Evolutionary conservation across 1,140 invertebrate genomes (phyloP), one percentile per base, ranked within the genome.

Genomic region (Brachionus plicatilis): DNA sequence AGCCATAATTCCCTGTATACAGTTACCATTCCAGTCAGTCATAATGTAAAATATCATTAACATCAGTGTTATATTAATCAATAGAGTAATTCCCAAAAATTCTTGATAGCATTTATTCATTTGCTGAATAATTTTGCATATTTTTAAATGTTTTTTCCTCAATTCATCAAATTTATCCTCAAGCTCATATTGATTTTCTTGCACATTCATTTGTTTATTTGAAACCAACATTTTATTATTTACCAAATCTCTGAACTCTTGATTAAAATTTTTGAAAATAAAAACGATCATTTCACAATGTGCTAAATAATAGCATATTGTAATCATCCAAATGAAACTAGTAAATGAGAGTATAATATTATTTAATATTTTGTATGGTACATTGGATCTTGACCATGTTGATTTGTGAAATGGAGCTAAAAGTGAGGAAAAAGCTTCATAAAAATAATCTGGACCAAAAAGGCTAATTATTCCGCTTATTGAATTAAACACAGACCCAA

Each of bases 341-440:
- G 0, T 11, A 11, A 27, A 45, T 33, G 12, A 20, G 4, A 65
- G 0, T 4, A 82, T 37, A 43, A 82, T 65, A 6, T 4, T 11
- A 17, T 14, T 68, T 0, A 82, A 47, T n/a, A 82, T 20, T 7
- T 82, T 82, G 9, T 66, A 82, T 11, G 79, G 53, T n/a, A 82
- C 9, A 24, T 24, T 65, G 1, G 65, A 0, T 27, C 17, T 82
- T 12, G 79, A 24, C 79, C 79, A 82, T 60, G 56, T 9, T 14
- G 11, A 24, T 29, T 65, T n/a, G 45, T 82, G 79, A 45, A 82
- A 82, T 24, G 79, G 79, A n/a, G 79, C 50, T 27, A 82, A 65
- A 37, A 33, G 47, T 14, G 24, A 45, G 3, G 11, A 60, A 82
- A 82, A 82, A 0, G 79, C 79, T 17, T 68, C 37, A 50, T 3